Base-by-base conservation (phyloP, 2,888 invertebrate genomes). In the Cetonia aurata region DNA sequence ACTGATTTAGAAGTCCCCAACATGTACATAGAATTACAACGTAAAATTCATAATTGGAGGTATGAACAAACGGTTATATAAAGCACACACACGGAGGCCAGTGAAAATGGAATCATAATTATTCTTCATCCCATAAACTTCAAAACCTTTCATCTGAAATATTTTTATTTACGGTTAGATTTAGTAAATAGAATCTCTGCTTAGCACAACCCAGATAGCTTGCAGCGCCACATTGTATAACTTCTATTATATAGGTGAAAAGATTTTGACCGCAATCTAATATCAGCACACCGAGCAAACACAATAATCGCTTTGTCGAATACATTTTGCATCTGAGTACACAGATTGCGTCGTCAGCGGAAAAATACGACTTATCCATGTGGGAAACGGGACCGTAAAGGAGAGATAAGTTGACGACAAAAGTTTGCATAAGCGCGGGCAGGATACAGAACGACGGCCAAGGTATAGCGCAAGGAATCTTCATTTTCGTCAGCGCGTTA, bases 401-500 rank as follows among this genome's bases (percentile, higher is more conserved):
- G 62, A 50, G 19, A 50, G 4, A 17, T 50, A 52, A 15, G 19
- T 50, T 12, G 50, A 65, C 50, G 62, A 50, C 17, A 65, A 10
- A 46, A 65, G 50, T 50, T 50, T 50, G 19, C 37, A 65, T 37
- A 37, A 50, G 37, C 37, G 37, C 10, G 37, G 37, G 4, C 10
- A 37, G 12, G 48, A 65, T 31, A 33, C 48, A 62, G 15, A 65
- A 65, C 17, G 62, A 50, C 31, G 33, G 50, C 50, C 12, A 50
- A 62, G 62, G 41, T 33, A n/a, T n/a, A 48, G 33, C 48, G 15
- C 48, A 31, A 46, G 17, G 50, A 65, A 65, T 50, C 62, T 65
- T 65, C 37, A 50, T 65, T 50, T 65, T 37, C 62, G 17, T 62
- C 17, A 17, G 8, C 37, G 50, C 37, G 37, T 65, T 65, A 65